These are phyloP conservation scores for Catocala sponsa DNA, from an alignment of 2,888 invertebrate species.

Conservation along the genomic window DNA sequence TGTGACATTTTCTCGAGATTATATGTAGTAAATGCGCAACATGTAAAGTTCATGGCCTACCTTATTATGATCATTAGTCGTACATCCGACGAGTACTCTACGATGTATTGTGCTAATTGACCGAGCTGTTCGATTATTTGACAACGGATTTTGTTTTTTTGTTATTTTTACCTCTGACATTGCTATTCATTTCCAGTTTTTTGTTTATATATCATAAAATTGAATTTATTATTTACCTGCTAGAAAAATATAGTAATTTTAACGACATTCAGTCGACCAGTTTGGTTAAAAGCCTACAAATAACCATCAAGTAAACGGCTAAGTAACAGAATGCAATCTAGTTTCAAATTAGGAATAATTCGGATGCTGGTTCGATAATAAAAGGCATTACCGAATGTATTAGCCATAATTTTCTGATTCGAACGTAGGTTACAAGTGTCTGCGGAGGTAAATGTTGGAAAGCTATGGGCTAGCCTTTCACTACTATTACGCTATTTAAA, in stretches of 20 bases:
- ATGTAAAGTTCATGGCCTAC: conserved; percentile 58
- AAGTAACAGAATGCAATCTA: conserved; percentile 14
- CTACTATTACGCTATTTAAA: conserved; percentile 31
- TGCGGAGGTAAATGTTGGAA: conserved; percentile 32
- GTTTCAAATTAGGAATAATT: conserved; percentile 23
- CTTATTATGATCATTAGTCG: conserved; percentile 41
- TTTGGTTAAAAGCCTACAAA: not conserved
- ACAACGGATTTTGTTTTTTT: conserved; percentile 4
- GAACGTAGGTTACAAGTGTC: conserved; percentile 22
- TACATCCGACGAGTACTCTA: conserved; percentile 25
- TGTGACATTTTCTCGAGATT: conserved; percentile 42
- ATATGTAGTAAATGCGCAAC: conserved; percentile 53
- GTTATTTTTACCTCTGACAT: conserved; percentile 27
- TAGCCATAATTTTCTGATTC: conserved; percentile 33
- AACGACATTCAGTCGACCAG: not conserved
- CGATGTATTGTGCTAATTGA: conserved; percentile 32
- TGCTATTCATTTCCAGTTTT: not conserved
- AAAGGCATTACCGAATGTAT: conserved; percentile 35
- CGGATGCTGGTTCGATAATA: conserved; percentile 20
- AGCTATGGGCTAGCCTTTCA: conserved; percentile 39
- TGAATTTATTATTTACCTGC: not conserved
- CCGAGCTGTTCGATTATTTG: not conserved
- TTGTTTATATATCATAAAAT: no score
- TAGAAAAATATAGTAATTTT: not conserved
- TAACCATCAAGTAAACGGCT: conserved; percentile 6